Evolutionary conservation across 2,113 vertebrate species (phyloP).

Genomic region (Motacilla alba): DNA sequence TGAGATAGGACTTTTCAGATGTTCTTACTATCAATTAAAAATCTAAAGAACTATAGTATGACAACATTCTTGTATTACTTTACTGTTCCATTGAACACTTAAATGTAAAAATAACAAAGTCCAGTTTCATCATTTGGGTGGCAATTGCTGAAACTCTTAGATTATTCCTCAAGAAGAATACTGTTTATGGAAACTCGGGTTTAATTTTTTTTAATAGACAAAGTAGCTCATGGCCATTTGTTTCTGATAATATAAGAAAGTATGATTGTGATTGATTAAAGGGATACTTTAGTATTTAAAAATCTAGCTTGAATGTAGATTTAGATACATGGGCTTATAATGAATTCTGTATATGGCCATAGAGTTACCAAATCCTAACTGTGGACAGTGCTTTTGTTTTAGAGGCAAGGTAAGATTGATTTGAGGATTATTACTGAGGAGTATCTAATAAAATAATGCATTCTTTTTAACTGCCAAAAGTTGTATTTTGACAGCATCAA

Average conservation of each 20-base stretch:
- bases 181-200: neutral
- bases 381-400: neutral
- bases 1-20: neutral
- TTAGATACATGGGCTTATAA: neutral
- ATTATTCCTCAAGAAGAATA: neutral
- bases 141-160: neutral
- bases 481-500: slow-evolving; percentile 14
- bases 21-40: neutral
- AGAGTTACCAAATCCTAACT: neutral
- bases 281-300: neutral
- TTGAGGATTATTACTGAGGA: neutral
- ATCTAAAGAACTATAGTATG: neutral
- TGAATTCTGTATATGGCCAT: neutral
- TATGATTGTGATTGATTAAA: neutral
- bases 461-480: slow-evolving; percentile 17
- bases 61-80: neutral
- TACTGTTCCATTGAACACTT: neutral
- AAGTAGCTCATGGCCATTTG: neutral
- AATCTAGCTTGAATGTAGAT: neutral
- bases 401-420: neutral
- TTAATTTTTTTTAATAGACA: neutral
- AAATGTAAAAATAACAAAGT: neutral
- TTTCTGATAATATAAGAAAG: neutral
- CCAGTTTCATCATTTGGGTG: neutral
- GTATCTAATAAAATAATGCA: neutral